These are phyloP conservation scores for Cydia pomonella DNA, from an alignment of 1,140 invertebrate genomes.

Conservation along the genomic window DNA sequence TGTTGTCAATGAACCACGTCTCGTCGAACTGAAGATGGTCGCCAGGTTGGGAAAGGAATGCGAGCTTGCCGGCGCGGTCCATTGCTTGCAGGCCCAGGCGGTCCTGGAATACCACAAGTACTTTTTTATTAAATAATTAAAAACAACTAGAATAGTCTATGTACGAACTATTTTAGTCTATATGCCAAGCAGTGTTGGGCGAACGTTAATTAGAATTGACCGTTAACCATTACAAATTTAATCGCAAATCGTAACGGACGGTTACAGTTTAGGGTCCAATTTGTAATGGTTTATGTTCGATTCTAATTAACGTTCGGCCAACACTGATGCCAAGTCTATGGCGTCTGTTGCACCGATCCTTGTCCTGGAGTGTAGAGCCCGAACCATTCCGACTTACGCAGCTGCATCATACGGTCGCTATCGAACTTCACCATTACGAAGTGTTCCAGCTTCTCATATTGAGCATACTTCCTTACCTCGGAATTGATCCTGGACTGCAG, in stretches of 20 bases:
- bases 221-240: no score
- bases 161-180: no score
- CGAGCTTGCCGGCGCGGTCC: neutral
- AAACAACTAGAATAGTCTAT: no score
- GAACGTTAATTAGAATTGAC: no score
- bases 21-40: neutral
- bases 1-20: neutral
- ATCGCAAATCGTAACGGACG: no score
- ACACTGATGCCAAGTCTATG: no score
- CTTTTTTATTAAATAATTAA: no score
- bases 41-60: neutral
- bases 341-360: constrained; percentile 80
- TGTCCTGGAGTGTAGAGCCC: constrained; percentile 93
- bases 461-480: constrained; percentile 77
- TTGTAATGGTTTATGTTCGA: no score
- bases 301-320: no score
- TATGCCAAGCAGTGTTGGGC: no score
- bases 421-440: constrained; percentile 96
- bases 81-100: neutral
- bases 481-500: constrained; percentile 83
- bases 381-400: constrained; percentile 95
- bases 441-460: constrained; percentile 87
- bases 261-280: no score
- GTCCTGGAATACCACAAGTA: neutral
- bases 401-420: constrained; percentile 95